Conservation (phyloP, 2,797 vertebrate genomes). For the Rachycentron canadum region DNA sequence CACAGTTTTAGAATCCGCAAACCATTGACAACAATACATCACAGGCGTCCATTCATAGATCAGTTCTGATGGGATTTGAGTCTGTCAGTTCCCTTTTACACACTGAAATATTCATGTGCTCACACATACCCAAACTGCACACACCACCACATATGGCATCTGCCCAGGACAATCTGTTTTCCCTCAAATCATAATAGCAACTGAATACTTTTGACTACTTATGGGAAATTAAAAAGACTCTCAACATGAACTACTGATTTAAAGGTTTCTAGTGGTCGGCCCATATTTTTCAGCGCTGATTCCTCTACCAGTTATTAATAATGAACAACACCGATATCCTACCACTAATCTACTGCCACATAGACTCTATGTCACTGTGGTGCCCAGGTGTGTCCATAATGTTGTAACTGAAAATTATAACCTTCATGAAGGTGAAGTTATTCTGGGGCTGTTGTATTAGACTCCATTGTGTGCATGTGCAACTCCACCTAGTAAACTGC, state of each 20-base stretch:
- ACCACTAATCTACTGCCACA: too few relatives aligned
- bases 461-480: too few relatives aligned
- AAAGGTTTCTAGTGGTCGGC: neutral
- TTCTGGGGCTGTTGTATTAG: too few relatives aligned
- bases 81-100: constrained; percentile 8
- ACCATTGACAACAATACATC: neutral
- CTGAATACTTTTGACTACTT: neutral
- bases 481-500: too few relatives aligned
- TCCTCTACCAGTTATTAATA: too few relatives aligned
- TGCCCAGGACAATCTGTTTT: constrained; percentile 10
- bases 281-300: too few relatives aligned
- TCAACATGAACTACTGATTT: constrained; percentile 2
- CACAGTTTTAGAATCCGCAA: neutral
- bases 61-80: constrained; percentile 18
- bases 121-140: neutral
- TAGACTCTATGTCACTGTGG: too few relatives aligned
- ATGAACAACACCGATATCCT: neutral
- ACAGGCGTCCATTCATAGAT: constrained; percentile 2
- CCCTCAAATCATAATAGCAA: neutral
- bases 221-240: neutral
- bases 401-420: too few relatives aligned
- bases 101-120: constrained; percentile 13
- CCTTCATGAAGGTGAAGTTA: too few relatives aligned
- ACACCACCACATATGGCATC: neutral
- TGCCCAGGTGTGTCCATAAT: too few relatives aligned